A percentile compares a stretch with the other conserved stretches of the same genome.
Conservation (phyloP, 2,113 vertebrate species). For the Plotosus lineatus region DNA sequence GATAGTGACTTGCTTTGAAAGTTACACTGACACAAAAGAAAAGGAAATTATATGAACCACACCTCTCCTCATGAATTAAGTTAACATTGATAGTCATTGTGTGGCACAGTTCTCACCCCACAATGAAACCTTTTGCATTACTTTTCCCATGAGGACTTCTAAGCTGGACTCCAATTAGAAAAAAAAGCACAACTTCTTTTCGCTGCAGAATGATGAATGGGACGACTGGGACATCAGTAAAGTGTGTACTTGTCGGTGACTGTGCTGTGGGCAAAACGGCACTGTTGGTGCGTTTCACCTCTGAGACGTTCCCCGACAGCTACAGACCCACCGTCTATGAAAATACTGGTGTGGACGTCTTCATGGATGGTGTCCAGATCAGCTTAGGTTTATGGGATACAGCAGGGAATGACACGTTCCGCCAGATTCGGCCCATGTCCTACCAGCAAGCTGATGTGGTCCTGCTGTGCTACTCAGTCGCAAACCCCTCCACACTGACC, state of each 20-base stretch:
- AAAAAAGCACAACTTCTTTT: background rate
- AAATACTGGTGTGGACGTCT: constrained; percentile 92
- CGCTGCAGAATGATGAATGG: constrained; percentile 55
- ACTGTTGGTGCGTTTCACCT: constrained; percentile 91
- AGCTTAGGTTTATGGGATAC: constrained; percentile 97
- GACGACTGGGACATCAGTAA: constrained; percentile 79
- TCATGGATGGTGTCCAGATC: constrained; percentile 92
- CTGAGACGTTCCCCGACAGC: constrained; percentile 89
- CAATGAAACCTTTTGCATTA: background rate
- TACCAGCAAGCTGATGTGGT: constrained; percentile 94
- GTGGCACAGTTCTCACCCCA: background rate
- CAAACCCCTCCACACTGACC: constrained; percentile 85
- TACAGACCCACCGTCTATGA: constrained; percentile 96
- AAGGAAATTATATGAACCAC: background rate
- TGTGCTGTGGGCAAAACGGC: constrained; percentile 91
- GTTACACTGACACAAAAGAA: background rate
- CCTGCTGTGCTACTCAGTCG: constrained; percentile 92
- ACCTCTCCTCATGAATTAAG: background rate
- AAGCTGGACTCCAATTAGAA: background rate
- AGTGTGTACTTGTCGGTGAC: constrained; percentile 94
- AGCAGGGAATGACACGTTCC: constrained; percentile 86
- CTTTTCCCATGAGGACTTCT: background rate
- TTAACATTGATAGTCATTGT: background rate
- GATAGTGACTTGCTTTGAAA: background rate
- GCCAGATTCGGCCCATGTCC: constrained; percentile 87